phyloP scores from a whole-genome alignment of 2,888 invertebrate genomes.

The Torymus aiolomorphi region DNA sequence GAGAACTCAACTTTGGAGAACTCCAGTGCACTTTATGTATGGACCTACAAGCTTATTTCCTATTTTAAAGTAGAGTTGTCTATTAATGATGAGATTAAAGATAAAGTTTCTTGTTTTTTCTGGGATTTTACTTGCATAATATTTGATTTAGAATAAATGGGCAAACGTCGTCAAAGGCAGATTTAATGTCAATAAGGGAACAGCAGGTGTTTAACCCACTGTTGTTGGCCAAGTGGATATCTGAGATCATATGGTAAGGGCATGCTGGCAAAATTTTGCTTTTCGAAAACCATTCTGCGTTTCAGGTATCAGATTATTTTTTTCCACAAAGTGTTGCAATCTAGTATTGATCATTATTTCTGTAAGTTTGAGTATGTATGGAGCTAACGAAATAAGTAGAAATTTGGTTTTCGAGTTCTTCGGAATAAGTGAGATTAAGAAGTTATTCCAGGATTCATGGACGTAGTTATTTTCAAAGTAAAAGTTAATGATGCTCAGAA shows the following conservation, averaged over 20 bases:
- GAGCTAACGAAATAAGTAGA: no score
- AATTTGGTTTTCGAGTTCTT: no score
- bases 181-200: neutral
- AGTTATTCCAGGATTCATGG: no score
- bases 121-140: neutral
- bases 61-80: neutral
- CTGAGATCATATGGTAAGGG: neutral
- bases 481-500: no score
- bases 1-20: neutral
- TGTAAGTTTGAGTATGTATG: no score
- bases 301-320: no score
- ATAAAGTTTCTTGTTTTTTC: neutral
- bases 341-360: no score
- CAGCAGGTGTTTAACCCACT: neutral
- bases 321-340: no score
- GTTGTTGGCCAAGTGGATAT: neutral
- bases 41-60: neutral
- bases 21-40: neutral
- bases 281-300: no score
- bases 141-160: neutral
- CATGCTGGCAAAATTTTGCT: conserved; percentile 6
- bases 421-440: no score
- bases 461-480: no score
- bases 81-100: neutral
- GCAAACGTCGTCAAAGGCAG: conserved; percentile 4